A percentile compares a stretch with the other conserved stretches of the same genome.
Conservation (phyloP, 53 echinoderm and acorn worm genomes). For the Hippasteria phrygiana region DNA sequence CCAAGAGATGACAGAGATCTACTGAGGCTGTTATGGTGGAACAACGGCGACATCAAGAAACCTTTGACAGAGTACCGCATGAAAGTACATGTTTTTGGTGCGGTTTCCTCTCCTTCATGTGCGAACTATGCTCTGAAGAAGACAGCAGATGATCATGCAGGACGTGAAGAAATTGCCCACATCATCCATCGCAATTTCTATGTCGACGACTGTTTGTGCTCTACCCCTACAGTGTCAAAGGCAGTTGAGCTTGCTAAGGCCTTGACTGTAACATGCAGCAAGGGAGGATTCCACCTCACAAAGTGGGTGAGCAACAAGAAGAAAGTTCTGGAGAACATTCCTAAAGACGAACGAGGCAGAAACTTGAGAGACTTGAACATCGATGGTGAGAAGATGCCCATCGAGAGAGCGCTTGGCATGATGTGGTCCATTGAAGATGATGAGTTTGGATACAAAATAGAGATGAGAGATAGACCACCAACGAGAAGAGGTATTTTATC, state of each 20-base stretch:
- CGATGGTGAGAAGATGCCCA: background rate
- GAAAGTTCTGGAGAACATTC: slow-evolving; percentile 19
- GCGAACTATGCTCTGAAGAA: slow-evolving; percentile 59
- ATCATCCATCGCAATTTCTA: slow-evolving; percentile 63
- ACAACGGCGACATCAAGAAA: slow-evolving; percentile 34
- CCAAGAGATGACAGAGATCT: too few relatives aligned
- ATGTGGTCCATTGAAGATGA: slow-evolving; percentile 56
- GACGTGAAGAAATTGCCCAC: slow-evolving; percentile 24
- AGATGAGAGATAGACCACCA: slow-evolving; percentile 7
- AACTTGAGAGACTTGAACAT: slow-evolving; percentile 18
- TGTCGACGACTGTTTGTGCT: slow-evolving; percentile 64
- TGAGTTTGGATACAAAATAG: slow-evolving; percentile 29
- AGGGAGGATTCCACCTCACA: slow-evolving; percentile 67
- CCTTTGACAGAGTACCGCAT: too few relatives aligned
- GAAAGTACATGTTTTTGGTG: slow-evolving; percentile 75
- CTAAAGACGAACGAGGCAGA: slow-evolving; percentile 7
- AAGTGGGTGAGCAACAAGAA: slow-evolving; percentile 77
- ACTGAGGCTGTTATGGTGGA: slow-evolving; percentile 62
- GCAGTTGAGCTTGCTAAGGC: slow-evolving; percentile 24
- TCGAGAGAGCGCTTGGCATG: slow-evolving; percentile 44
- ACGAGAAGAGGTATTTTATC: slow-evolving; percentile 50
- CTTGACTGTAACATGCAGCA: slow-evolving; percentile 48
- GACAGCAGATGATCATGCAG: slow-evolving; percentile 50
- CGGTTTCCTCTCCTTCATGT: slow-evolving; percentile 64
- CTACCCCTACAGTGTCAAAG: slow-evolving; percentile 29